Percentiles rank a stretch among this genome's conserved stretches.
Evolutionary conservation across 2,888 invertebrate genomes (phyloP).

Genomic region (Lathronympha strigana): DNA sequence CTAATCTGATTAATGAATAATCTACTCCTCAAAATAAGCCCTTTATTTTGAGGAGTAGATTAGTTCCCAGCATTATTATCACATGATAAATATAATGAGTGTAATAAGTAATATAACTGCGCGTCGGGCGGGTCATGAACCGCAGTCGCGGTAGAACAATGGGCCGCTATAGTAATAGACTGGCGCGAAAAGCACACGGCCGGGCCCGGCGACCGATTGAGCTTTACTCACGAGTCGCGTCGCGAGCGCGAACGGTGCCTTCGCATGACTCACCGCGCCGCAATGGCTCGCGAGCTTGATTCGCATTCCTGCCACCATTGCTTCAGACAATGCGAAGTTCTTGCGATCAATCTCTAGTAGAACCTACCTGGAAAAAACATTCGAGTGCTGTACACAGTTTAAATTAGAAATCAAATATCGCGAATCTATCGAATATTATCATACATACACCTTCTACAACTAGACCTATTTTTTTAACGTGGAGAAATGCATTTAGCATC

Average conservation of each 20-base stretch:
- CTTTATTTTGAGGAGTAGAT: no score
- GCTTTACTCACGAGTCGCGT: neutral
- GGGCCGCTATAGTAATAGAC: slow-evolving; percentile 1
- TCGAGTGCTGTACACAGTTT: no score
- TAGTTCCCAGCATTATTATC: no score
- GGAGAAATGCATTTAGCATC: no score
- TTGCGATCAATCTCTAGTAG: neutral
- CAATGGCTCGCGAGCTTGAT: slow-evolving; percentile 2
- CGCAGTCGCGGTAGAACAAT: slow-evolving; percentile 6
- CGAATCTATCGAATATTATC: no score
- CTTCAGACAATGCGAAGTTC: slow-evolving; percentile 8
- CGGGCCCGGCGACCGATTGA: neutral
- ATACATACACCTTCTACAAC: no score
- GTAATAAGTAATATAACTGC: neutral
- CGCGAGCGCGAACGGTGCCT: neutral
- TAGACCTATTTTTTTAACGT: no score
- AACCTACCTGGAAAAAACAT: neutral
- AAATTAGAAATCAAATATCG: no score
- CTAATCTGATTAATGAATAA: no score
- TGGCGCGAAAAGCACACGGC: neutral
- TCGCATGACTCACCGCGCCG: slow-evolving; percentile 12
- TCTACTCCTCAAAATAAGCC: no score
- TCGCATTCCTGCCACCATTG: neutral
- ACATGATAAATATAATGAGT: neutral
- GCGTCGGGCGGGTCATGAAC: neutral